Conservation (phyloP, 2,113 vertebrate genomes). For the Chiloscyllium plagiosum region DNA sequence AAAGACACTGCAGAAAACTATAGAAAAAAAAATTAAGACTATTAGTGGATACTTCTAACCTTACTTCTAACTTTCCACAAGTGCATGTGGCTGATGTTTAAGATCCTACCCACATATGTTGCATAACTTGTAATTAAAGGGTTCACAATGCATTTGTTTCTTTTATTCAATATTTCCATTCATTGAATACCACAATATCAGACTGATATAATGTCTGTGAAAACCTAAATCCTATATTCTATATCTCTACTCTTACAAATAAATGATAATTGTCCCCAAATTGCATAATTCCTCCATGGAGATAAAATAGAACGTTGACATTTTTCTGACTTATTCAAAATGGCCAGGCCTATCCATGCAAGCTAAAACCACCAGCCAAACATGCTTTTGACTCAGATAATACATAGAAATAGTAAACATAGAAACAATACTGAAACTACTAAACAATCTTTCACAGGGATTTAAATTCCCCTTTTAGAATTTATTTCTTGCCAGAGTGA, state of each 20-base stretch:
- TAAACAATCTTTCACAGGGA: not conserved
- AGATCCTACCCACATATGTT: not conserved
- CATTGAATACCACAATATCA: not conserved
- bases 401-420: not conserved
- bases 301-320: not conserved
- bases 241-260: not conserved
- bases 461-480: not conserved
- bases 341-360: not conserved
- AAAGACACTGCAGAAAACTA: not conserved
- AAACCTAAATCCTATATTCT: not conserved
- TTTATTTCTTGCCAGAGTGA: not conserved
- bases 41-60: not conserved
- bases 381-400: not conserved
- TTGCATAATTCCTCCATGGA: not conserved
- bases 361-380: not conserved
- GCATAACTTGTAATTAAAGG: not conserved
- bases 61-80: not conserved
- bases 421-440: not conserved
- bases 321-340: not conserved
- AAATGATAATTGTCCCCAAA: not conserved
- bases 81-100: not conserved
- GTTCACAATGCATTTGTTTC: not conserved
- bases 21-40: not conserved
- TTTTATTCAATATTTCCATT: not conserved
- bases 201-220: not conserved